A percentile compares a stretch with the other conserved stretches of the same genome.
Conservation (phyloP, 2,113 vertebrate species). For the Ageneiosus marmoratus region DNA sequence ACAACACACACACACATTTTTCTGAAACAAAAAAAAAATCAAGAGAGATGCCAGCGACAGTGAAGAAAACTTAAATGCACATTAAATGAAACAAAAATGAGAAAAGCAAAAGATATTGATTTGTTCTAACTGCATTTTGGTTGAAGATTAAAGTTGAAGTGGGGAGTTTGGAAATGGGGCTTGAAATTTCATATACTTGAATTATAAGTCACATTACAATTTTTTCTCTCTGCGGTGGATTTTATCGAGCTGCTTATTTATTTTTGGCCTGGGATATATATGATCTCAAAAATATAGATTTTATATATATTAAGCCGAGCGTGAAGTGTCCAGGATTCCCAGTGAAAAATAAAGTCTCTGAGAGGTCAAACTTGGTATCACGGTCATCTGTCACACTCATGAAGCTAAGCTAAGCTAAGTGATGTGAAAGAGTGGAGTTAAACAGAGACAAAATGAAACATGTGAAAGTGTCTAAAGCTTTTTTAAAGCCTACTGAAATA, state of each 20-base stretch:
- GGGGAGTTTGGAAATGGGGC: not conserved
- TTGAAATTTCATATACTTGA: not conserved
- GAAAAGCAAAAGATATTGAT: not conserved
- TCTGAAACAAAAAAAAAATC: too few species aligned
- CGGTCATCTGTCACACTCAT: not conserved
- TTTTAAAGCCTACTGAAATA: not conserved
- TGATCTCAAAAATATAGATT: not conserved
- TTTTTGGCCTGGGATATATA: not conserved
- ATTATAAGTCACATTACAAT: not conserved
- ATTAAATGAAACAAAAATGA: not conserved
- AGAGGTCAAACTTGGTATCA: not conserved
- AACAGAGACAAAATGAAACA: not conserved
- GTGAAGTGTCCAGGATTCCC: not conserved
- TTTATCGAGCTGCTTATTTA: not conserved
- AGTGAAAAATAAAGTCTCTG: not conserved
- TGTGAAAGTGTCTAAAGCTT: not conserved
- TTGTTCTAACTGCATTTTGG: not conserved
- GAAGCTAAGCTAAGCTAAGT: not conserved
- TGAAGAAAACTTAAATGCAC: not conserved
- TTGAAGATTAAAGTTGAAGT: not conserved
- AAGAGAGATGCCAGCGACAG: not conserved
- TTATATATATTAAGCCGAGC: not conserved
- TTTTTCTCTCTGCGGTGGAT: not conserved
- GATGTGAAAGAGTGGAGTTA: not conserved
- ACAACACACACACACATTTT: too few species aligned